These are phyloP conservation scores for Polyergus mexicanus DNA, from an alignment of 1,140 invertebrate species.

Conservation along the genomic window DNA sequence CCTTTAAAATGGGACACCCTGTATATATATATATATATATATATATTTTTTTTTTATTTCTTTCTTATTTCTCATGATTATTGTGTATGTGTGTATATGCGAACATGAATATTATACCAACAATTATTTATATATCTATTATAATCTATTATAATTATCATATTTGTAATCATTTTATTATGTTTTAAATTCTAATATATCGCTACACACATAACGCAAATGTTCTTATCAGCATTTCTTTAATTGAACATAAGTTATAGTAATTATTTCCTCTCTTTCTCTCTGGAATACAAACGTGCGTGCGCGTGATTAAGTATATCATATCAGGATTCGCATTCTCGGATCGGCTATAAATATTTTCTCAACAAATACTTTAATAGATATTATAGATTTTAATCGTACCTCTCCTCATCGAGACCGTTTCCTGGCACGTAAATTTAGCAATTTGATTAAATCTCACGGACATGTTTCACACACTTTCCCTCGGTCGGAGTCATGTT, in stretches of 20 bases:
- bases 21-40: too few species aligned
- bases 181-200: not conserved
- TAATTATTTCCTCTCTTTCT: not conserved
- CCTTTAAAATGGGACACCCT: too few species aligned
- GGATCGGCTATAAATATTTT: not conserved
- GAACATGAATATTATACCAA: not conserved
- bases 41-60: not conserved
- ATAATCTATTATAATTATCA: not conserved
- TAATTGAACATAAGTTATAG: not conserved
- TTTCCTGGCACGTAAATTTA: slow-evolving; percentile 25
- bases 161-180: not conserved
- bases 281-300: not conserved
- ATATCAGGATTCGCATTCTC: not conserved
- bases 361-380: slow-evolving; percentile 19
- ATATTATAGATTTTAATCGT: slow-evolving; percentile 27
- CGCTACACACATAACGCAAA: not conserved
- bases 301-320: not conserved
- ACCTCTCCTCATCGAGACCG: not conserved
- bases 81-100: not conserved
- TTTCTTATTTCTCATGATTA: slow-evolving; percentile 4
- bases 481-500: slow-evolving; percentile 56
- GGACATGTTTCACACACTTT: slow-evolving; percentile 67
- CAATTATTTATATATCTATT: not conserved
- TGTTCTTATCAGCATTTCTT: not conserved
- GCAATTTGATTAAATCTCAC: slow-evolving; percentile 65